Evolutionary conservation across 1,140 invertebrate genomes (phyloP).

Genomic region (Saccostrea cuccullata): DNA sequence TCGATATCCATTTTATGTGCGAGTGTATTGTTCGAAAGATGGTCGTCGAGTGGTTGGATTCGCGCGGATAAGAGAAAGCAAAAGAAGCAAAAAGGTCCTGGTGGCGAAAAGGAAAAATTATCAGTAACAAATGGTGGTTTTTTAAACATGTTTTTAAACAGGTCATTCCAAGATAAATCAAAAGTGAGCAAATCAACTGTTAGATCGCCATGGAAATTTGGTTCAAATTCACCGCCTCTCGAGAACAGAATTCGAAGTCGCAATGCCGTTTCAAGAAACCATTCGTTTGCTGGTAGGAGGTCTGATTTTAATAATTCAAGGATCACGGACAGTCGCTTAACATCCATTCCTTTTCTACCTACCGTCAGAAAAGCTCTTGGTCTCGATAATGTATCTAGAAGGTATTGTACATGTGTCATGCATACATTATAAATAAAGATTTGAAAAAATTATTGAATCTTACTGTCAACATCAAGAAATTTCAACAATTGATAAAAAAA

Average conservation of each 20-base stretch:
- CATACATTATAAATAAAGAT: not conserved
- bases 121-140: not conserved
- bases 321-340: not conserved
- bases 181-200: not conserved
- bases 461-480: not conserved
- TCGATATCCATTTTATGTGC: constrained; percentile 12
- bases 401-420: constrained; percentile 17
- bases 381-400: constrained; percentile 36
- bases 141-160: constrained; percentile 27
- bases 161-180: constrained; percentile 23
- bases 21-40: not conserved
- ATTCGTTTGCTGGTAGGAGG: not conserved
- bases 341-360: constrained; percentile 45
- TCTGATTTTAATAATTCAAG: constrained; percentile 1
- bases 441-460: not conserved
- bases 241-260: constrained; percentile 1
- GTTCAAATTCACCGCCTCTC: not conserved
- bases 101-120: not conserved
- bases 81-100: not conserved
- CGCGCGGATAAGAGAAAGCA: not conserved
- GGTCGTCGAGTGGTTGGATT: not conserved
- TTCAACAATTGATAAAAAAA: not conserved
- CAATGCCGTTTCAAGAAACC: not conserved
- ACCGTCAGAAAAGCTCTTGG: constrained; percentile 53
- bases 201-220: not conserved